A percentile compares a stretch with the other conserved stretches of the same genome.
phyloP scores from a whole-genome alignment of 2,113 vertebrate genomes.

The Myotis davidii region DNA sequence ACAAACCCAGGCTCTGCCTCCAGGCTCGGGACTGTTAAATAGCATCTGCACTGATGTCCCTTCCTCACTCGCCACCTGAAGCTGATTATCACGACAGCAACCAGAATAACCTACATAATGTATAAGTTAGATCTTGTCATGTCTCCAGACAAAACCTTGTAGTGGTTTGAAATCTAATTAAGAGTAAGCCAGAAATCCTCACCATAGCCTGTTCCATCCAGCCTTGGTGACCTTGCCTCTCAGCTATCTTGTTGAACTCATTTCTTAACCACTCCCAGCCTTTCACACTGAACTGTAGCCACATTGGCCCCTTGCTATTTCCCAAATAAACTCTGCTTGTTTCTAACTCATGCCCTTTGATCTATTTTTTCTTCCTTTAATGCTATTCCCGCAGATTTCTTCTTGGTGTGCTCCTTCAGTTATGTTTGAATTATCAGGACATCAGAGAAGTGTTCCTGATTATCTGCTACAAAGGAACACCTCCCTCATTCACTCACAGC shows the following conservation, averaged over 20 bases:
- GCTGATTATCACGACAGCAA: neutral
- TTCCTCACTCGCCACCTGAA: neutral
- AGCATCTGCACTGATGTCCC: neutral
- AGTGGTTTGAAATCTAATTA: neutral
- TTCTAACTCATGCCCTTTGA: neutral
- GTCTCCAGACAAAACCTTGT: neutral
- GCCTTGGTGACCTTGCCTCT: neutral
- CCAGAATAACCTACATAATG: neutral
- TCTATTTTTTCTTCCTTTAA: neutral
- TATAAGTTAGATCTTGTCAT: slow-evolving; percentile 1
- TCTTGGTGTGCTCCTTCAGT: neutral
- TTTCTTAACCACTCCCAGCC: neutral
- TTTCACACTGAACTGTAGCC: neutral
- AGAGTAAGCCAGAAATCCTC: neutral
- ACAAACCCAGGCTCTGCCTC: neutral
- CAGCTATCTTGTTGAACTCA: neutral
- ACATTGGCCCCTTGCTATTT: neutral
- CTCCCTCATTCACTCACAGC: neutral
- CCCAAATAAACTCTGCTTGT: neutral
- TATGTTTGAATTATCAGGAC: neutral
- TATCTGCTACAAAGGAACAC: neutral
- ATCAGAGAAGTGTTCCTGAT: neutral
- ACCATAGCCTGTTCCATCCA: neutral
- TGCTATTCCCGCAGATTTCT: neutral
- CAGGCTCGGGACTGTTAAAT: neutral